phyloP scores from a whole-genome alignment of 2,888 invertebrate genomes.

The Laothoe populi region DNA sequence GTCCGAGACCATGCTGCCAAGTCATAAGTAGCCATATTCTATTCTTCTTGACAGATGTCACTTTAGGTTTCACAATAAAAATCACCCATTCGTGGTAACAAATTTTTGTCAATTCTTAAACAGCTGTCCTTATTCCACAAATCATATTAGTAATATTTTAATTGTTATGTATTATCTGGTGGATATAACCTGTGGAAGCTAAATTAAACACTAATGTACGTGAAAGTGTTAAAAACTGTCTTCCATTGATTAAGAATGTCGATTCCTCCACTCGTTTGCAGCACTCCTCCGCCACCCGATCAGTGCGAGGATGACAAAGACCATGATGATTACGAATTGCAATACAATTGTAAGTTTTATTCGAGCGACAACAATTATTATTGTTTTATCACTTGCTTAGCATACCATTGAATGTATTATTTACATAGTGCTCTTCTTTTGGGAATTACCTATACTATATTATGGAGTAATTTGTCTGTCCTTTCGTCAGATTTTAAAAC shows the following conservation, averaged over 20 bases:
- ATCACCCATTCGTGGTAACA: conserved; percentile 52
- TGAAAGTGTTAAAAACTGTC: conserved; percentile 43
- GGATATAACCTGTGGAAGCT: neutral
- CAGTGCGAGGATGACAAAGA: conserved; percentile 87
- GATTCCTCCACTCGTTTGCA: conserved; percentile 87
- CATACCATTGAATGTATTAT: neutral
- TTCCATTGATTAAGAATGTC: conserved; percentile 75
- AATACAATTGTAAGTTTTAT: conserved; percentile 71
- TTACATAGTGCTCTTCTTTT: neutral
- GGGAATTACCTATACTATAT: neutral
- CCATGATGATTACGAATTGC: conserved; percentile 73
- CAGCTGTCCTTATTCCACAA: conserved; percentile 68
- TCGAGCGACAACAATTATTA: neutral
- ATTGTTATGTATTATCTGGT: conserved; percentile 22
- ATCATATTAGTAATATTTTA: conserved; percentile 13
- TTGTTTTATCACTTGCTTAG: neutral
- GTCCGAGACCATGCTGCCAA: no score
- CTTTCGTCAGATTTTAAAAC: no score
- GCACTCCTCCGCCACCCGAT: conserved; percentile 87
- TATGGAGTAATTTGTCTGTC: no score
- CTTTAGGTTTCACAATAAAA: no score
- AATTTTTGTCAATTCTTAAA: conserved; percentile 70
- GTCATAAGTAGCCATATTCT: no score
- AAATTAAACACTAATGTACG: conserved; percentile 37
- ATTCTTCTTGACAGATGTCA: no score